phyloP scores from a whole-genome alignment of 2,113 vertebrate species.

The Piprites chloris region DNA sequence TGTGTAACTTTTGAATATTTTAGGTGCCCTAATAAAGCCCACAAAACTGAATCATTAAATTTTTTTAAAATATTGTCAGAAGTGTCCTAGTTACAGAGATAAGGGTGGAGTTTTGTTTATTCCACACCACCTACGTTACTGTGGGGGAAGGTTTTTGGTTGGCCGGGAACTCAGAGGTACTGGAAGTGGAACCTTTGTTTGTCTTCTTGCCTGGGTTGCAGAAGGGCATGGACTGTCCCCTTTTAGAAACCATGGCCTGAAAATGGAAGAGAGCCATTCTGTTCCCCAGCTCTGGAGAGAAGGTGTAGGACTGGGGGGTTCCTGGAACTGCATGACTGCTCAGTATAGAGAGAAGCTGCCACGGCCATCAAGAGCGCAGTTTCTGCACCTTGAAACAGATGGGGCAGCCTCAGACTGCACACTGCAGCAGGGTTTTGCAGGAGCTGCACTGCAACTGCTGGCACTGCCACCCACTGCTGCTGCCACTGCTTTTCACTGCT shows the following conservation, averaged over 20 bases:
- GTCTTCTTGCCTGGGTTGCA: background rate
- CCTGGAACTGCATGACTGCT: too few relatives aligned
- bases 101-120: background rate
- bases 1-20: background rate
- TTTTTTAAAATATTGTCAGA: background rate
- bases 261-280: background rate
- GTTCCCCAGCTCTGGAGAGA: background rate
- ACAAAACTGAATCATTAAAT: background rate
- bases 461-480: too few relatives aligned
- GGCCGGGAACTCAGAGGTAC: background rate
- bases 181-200: background rate
- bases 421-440: too few relatives aligned
- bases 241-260: background rate
- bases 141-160: background rate
- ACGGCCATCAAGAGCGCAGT: too few relatives aligned
- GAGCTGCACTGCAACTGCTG: too few relatives aligned
- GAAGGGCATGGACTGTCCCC: background rate
- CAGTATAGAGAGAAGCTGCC: too few relatives aligned
- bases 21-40: background rate
- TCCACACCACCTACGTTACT: background rate
- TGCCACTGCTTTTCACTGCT: too few relatives aligned
- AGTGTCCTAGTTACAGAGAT: background rate
- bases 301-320: too few relatives aligned
- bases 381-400: too few relatives aligned
- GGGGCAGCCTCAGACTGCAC: too few relatives aligned